Conservation (phyloP, 2,888 invertebrate species). For the Drosophila histrio region DNA sequence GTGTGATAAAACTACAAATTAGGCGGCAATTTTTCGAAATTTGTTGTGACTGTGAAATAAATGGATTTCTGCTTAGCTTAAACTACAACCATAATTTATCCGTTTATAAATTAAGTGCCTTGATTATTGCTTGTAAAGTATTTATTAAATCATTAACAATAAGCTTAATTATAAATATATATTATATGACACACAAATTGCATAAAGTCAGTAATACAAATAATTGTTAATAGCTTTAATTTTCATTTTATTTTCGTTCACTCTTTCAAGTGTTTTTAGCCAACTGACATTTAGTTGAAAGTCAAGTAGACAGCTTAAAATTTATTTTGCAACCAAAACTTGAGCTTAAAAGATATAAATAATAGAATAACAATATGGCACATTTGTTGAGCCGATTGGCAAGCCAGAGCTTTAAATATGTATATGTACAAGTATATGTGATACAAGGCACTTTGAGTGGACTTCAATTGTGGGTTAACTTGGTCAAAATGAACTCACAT, state of each 20-base stretch:
- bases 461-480: slow-evolving; percentile 36
- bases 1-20: slow-evolving; percentile 48
- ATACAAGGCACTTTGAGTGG: slow-evolving; percentile 27
- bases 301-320: background rate
- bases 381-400: background rate
- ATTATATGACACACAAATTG: background rate
- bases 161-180: background rate
- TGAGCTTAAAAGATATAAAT: background rate
- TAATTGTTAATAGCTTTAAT: background rate
- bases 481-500: slow-evolving; percentile 16
- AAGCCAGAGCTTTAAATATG: background rate
- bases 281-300: background rate
- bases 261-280: too few species aligned
- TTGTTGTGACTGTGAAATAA: slow-evolving; percentile 29
- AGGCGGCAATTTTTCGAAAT: slow-evolving; percentile 42
- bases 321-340: background rate
- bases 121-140: background rate
- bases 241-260: background rate
- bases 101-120: too few species aligned
- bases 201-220: background rate
- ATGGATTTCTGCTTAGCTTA: background rate
- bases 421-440: background rate
- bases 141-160: background rate
- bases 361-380: background rate
- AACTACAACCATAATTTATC: too few species aligned